Conservation (phyloP, 2,888 invertebrate species). For the Linnaemya vulpina region DNA sequence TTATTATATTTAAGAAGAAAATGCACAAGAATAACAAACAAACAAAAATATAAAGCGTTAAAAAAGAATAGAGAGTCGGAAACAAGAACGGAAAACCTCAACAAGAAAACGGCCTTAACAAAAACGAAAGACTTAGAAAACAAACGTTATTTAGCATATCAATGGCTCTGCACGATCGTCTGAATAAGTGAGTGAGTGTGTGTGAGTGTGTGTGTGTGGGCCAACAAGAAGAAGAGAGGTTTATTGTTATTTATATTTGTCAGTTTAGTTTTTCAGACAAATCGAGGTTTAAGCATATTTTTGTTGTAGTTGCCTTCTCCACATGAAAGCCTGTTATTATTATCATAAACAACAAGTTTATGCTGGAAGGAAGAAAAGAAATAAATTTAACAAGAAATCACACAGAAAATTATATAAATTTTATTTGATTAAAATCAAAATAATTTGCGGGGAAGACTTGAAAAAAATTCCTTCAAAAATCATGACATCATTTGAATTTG, state of each 20-base stretch:
- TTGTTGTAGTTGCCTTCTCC: background rate
- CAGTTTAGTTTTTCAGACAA: constrained; percentile 7
- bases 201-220: background rate
- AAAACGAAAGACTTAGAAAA: constrained; percentile 52
- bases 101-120: background rate
- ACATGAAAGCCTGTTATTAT: background rate
- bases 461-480: constrained; percentile 7
- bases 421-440: constrained; percentile 6
- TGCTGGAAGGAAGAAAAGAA: constrained; percentile 18
- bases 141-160: constrained; percentile 42
- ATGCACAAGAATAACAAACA: constrained; percentile 13
- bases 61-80: constrained; percentile 11
- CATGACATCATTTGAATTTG: constrained; percentile 52
- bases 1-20: background rate
- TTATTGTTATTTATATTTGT: constrained; percentile 9
- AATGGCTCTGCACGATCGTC: background rate
- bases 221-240: constrained; percentile 2
- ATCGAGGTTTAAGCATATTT: constrained; percentile 17
- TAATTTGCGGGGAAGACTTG: background rate
- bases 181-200: background rate
- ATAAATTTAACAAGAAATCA: background rate
- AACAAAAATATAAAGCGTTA: background rate
- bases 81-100: constrained; percentile 57
- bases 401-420: constrained; percentile 44
- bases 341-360: constrained; percentile 34